phyloP scores from a whole-genome alignment of 2,888 invertebrate genomes.

The Dromius quadrimaculatus region DNA sequence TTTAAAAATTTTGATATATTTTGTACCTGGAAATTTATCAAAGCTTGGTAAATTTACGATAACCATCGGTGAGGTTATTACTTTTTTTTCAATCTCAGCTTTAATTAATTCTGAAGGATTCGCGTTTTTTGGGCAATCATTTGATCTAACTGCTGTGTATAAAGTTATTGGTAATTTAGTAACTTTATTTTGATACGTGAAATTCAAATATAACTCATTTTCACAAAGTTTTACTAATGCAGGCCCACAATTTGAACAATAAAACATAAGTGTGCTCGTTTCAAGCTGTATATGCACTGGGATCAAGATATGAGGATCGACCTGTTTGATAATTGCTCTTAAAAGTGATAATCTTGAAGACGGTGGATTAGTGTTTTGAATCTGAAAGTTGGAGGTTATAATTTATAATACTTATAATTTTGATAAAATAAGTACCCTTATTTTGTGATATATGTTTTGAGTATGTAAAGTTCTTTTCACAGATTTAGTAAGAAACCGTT shows the following conservation, averaged over 20 bases:
- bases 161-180: not conserved
- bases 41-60: constrained; percentile 65
- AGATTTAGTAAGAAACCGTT: too few species aligned
- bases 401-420: not conserved
- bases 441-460: not conserved
- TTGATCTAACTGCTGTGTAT: too few species aligned
- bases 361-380: not conserved
- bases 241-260: constrained; percentile 64
- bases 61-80: constrained; percentile 57
- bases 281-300: not conserved
- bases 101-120: too few species aligned
- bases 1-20: constrained; percentile 55
- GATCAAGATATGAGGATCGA: not conserved
- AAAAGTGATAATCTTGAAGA: not conserved
- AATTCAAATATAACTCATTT: constrained; percentile 64
- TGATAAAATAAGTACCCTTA: not conserved
- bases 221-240: constrained; percentile 67
- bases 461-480: not conserved
- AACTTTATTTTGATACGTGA: constrained; percentile 48
- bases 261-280: not conserved
- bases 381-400: not conserved
- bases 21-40: constrained; percentile 65
- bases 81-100: not conserved
- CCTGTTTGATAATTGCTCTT: not conserved
- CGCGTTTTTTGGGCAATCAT: too few species aligned